Conservation (phyloP, 2,113 vertebrate species). For the Platysteira castanea region DNA sequence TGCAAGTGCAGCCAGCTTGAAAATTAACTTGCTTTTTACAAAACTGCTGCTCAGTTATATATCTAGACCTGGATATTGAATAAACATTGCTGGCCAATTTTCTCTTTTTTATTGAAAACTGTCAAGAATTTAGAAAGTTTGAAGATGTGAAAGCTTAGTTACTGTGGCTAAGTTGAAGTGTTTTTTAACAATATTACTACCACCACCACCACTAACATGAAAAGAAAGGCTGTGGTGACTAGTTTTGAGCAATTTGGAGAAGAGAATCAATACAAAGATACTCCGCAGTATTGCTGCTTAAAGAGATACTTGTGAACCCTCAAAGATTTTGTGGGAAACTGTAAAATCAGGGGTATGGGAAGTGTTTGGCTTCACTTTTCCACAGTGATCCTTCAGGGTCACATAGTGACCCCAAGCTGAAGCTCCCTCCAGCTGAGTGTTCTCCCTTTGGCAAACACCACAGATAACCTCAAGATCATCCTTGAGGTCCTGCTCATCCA, state of each 20-base stretch:
- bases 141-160: not conserved
- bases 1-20: not conserved
- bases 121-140: not conserved
- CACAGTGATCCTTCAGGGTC: not conserved
- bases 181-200: not conserved
- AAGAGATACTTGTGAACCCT: not conserved
- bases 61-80: not conserved
- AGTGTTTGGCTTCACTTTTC: not conserved
- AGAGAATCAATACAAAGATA: not conserved
- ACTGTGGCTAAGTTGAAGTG: not conserved
- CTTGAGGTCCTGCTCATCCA: not conserved
- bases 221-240: not conserved
- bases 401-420: not conserved
- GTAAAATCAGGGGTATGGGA: not conserved
- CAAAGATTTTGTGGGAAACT: not conserved
- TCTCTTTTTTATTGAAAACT: not conserved
- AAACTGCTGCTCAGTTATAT: not conserved
- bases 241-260: not conserved
- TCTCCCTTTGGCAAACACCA: not conserved
- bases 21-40: not conserved
- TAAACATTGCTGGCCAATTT: not conserved
- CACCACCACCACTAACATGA: not conserved
- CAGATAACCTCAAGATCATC: not conserved
- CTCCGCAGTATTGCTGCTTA: not conserved
- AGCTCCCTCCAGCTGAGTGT: not conserved